Evolutionary conservation across 2,888 invertebrate species (phyloP).

Genomic region (Subacronicta megacephala): DNA sequence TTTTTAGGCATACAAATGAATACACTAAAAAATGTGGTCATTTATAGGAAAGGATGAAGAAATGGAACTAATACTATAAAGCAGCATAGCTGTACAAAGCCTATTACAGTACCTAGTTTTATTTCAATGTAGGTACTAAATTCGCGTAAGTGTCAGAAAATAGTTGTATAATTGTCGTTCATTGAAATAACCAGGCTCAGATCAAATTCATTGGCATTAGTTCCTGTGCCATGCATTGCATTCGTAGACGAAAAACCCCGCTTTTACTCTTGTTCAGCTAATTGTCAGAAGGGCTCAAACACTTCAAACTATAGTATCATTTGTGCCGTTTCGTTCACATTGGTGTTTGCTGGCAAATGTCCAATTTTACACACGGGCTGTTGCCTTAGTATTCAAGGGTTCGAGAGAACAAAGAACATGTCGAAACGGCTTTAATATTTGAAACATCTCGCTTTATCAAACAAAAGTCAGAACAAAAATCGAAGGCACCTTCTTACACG

Average conservation of each 20-base stretch:
- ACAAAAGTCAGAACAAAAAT: constrained; percentile 36
- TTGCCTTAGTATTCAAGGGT: constrained; percentile 65
- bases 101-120: too few relatives aligned
- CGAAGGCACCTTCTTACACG: constrained; percentile 18
- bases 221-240: constrained; percentile 18
- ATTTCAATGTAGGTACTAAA: too few relatives aligned
- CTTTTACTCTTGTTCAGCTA: constrained; percentile 48
- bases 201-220: not conserved
- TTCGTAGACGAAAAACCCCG: constrained; percentile 42
- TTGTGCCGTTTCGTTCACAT: constrained; percentile 49
- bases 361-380: constrained; percentile 67
- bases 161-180: too few relatives aligned
- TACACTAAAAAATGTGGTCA: too few relatives aligned
- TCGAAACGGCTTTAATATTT: constrained; percentile 54
- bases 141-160: too few relatives aligned
- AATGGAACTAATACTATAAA: too few relatives aligned
- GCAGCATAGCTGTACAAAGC: not conserved
- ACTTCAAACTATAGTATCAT: constrained; percentile 45
- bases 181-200: constrained; percentile 22
- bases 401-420: constrained; percentile 70
- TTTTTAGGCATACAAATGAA: too few relatives aligned
- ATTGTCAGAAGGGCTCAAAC: constrained; percentile 54
- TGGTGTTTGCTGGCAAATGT: constrained; percentile 50
- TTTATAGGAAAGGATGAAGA: too few relatives aligned
- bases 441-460: constrained; percentile 37